Percentiles rank a stretch among this genome's conserved stretches.
phyloP scores from a whole-genome alignment of 2,113 vertebrate genomes.

The Tylochromis polylepis region DNA sequence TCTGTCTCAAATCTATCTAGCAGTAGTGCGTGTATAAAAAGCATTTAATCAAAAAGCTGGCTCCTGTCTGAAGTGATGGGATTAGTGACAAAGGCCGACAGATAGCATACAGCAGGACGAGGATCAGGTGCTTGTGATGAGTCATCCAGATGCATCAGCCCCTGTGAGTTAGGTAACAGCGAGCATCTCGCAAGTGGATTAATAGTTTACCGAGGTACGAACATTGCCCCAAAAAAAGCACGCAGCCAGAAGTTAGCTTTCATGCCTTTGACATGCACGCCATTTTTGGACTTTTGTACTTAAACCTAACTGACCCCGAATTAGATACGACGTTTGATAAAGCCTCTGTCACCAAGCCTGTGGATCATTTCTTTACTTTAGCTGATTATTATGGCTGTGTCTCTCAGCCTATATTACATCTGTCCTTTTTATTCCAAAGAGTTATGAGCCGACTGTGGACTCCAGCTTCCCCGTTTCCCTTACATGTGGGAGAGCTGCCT shows the following conservation, averaged over 20 bases:
- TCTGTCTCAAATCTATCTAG: background rate
- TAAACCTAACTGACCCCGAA: background rate
- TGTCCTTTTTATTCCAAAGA: background rate
- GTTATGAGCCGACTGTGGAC: background rate
- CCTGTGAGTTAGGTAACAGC: background rate
- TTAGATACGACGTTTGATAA: background rate
- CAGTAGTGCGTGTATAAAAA: background rate
- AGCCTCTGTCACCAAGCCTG: background rate
- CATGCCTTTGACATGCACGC: background rate
- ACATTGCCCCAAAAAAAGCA: background rate
- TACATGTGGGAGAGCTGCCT: background rate
- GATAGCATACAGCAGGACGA: background rate
- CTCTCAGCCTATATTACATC: background rate
- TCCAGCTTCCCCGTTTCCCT: background rate
- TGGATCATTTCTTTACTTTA: background rate
- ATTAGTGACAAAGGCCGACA: conserved; percentile 5
- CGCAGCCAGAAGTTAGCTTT: background rate
- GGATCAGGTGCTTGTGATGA: conserved; percentile 36
- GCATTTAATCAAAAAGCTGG: background rate
- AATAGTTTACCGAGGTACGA: background rate
- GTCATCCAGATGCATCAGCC: conserved; percentile 23
- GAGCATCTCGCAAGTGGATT: background rate
- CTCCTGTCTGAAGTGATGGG: background rate
- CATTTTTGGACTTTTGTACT: background rate
- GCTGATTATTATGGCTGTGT: background rate